phyloP scores from a whole-genome alignment of 2,888 invertebrate genomes.

The Crioceris asparagi region DNA sequence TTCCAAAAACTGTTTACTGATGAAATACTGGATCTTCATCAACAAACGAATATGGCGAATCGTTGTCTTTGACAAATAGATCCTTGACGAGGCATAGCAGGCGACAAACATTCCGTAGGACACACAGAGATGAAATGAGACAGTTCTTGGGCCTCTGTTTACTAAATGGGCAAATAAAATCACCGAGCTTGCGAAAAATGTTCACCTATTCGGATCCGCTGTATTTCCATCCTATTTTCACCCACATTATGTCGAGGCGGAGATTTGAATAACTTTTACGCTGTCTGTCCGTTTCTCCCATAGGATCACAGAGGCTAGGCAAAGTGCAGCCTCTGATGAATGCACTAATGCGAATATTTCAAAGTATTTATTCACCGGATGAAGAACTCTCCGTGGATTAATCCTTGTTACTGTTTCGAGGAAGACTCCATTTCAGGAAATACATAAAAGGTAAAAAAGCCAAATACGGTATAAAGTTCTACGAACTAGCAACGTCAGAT shows the following conservation, averaged over 20 bases:
- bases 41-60: slow-evolving; percentile 5
- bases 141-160: slow-evolving; percentile 12
- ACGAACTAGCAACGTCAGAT: slow-evolving; percentile 1
- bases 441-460: neutral
- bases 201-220: slow-evolving; percentile 5
- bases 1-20: slow-evolving; percentile 1
- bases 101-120: neutral
- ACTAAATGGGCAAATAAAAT: slow-evolving; percentile 9
- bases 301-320: slow-evolving; percentile 2
- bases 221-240: slow-evolving; percentile 9
- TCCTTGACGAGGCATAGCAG: neutral
- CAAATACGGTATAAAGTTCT: slow-evolving; percentile 2
- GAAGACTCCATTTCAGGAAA: neutral
- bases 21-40: slow-evolving; percentile 4
- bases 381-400: neutral
- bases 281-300: slow-evolving; percentile 1
- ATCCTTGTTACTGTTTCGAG: neutral
- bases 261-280: slow-evolving; percentile 11
- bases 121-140: slow-evolving; percentile 8
- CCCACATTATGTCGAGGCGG: slow-evolving; percentile 6
- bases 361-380: neutral
- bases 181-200: slow-evolving; percentile 3
- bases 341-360: neutral
- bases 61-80: slow-evolving; percentile 1
- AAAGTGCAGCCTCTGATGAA: slow-evolving; percentile 8